Evolutionary conservation across 37 sponge, comb jelly and placozoan genomes (phyloP), one percentile per base, ranked within the genome.

Genomic region (Oopsacas minuta): DNA sequence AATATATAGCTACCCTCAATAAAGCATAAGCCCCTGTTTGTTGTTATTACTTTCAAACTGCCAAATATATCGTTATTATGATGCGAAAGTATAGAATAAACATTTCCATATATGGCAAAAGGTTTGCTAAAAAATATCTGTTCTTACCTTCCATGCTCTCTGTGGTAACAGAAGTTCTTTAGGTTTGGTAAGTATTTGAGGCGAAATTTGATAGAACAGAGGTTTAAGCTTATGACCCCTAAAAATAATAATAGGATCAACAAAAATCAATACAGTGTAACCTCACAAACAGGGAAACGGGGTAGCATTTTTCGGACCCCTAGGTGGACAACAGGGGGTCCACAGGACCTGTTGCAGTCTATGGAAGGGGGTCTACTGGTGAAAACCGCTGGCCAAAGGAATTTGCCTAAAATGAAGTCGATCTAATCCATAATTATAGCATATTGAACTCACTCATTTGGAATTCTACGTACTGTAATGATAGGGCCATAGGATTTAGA

Each of bases 131-230:
- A n/a, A n/a, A n/a, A n/a, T n/a, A n/a, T n/a, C n/a, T n/a, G 30
- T 3, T 32, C 22, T 61, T 61, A 61, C 75, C 75, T 61, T 61
- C 75, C 75, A 61, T 10, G 75, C 75, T 12, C 75, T 10, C 28
- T 61, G 75, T 25, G 75, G 75, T 61, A 61, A n/a, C 7, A 61
- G 75, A 10, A 61, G 75, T 12, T 61, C 75, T 61, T 61, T 61
- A 5, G 75, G 7, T 61, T 61, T 61, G 17, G 75, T 3, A 3
- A 61, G 22, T 25, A 61, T 61, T 61, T 61, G 75, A 61, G 75
- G 75, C 28, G 75, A 10, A n/a, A 61, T 61, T 61, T 61, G 75
- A 34, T 61, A 61, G 75, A 61, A 61, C 5, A 61, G 30, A 7
- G 75, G 75, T 61, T 61, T 61, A 12, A 3, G 75, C 28, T 61